phyloP scores from a whole-genome alignment of 2,797 vertebrate genomes.

The Notolabrus celidotus region DNA sequence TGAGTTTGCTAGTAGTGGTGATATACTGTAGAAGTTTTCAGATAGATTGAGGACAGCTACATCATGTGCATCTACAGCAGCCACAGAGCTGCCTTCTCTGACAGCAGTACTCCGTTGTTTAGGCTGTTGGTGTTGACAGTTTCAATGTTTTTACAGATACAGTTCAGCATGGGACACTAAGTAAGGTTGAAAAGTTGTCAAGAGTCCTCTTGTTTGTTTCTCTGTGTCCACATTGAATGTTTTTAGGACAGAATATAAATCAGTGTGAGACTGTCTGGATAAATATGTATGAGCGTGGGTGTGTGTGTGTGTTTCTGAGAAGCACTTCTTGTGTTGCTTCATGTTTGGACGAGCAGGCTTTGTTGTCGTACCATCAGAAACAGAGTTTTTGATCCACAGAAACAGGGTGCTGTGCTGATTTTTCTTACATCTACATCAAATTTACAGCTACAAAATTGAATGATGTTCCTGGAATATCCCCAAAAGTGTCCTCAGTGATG shows the following conservation, averaged over 20 bases:
- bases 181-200: not conserved
- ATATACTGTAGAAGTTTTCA: no score
- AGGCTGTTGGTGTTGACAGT: not conserved
- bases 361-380: not conserved
- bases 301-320: not conserved
- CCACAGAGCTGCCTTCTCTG: not conserved
- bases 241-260: not conserved
- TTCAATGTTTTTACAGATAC: not conserved
- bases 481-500: not conserved
- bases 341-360: not conserved
- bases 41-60: not conserved
- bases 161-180: not conserved
- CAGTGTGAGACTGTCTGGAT: not conserved
- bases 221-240: not conserved
- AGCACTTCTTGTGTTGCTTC: not conserved
- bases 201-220: not conserved
- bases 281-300: slow-evolving; percentile 12
- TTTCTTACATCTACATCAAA: not conserved
- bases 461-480: not conserved
- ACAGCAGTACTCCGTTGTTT: not conserved
- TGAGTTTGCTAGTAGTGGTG: no score
- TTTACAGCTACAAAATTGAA: not conserved
- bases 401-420: not conserved
- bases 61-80: not conserved
- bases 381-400: not conserved